phyloP scores from a whole-genome alignment of 2,888 invertebrate genomes.

The Pelosia muscerda region DNA sequence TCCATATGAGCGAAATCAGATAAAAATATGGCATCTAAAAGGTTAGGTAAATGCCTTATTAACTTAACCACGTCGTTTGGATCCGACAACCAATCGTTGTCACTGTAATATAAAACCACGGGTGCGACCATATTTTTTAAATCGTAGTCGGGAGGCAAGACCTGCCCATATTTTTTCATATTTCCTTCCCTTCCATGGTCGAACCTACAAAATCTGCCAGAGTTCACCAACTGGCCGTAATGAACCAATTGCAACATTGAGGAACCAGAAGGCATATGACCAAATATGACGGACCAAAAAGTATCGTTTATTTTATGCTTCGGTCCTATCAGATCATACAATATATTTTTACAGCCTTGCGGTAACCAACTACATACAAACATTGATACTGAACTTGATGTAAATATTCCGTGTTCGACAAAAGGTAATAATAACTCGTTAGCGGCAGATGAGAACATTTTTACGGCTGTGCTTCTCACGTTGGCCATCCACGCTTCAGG shows the following conservation, averaged over 20 bases:
- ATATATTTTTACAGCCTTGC: conserved; percentile 60
- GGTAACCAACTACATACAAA: conserved; percentile 59
- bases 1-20: conserved; percentile 89
- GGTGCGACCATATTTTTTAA: conserved; percentile 63
- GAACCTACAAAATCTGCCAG: conserved; percentile 69
- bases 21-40: conserved; percentile 79
- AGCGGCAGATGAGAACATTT: conserved; percentile 62
- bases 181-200: conserved; percentile 66
- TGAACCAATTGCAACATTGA: conserved; percentile 83
- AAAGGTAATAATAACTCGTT: conserved; percentile 55
- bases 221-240: conserved; percentile 72
- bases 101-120: conserved; percentile 68
- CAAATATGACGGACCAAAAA: conserved; percentile 86
- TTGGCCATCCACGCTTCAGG: conserved; percentile 86
- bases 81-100: conserved; percentile 80
- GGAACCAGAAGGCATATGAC: conserved; percentile 87
- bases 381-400: conserved; percentile 59
- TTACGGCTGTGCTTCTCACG: conserved; percentile 72
- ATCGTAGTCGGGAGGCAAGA: conserved; percentile 69
- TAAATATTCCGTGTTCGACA: conserved; percentile 54
- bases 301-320: conserved; percentile 70
- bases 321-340: conserved; percentile 62
- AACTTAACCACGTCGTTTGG: conserved; percentile 79
- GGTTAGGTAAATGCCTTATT: conserved; percentile 78
- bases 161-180: conserved; percentile 75